Conservation (phyloP, 1,140 invertebrate species). For the Mactra quadrangularis region DNA sequence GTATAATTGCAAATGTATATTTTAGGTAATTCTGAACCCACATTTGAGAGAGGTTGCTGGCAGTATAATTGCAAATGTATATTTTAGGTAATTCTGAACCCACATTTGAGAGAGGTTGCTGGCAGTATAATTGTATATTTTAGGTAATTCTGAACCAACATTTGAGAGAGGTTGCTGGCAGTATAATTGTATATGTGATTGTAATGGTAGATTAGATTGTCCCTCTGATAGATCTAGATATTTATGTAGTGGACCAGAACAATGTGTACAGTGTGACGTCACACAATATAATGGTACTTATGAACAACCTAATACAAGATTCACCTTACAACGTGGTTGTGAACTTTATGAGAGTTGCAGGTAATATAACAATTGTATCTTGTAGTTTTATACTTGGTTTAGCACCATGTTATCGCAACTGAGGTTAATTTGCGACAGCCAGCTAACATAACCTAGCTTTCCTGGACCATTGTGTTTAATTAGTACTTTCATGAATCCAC, state of each 20-base stretch:
- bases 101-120: conserved; percentile 58
- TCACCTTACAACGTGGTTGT: conserved; percentile 65
- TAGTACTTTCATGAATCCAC: too few relatives aligned
- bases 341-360: conserved; percentile 62
- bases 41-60: conserved; percentile 58
- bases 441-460: too few relatives aligned
- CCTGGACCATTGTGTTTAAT: too few relatives aligned
- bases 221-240: conserved; percentile 52
- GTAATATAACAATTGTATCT: background rate
- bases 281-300: conserved; percentile 28
- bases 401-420: too few relatives aligned
- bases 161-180: conserved; percentile 61
- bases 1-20: conserved; percentile 66
- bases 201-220: conserved; percentile 67
- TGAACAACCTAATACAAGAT: conserved; percentile 42
- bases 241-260: conserved; percentile 54
- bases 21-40: conserved; percentile 31
- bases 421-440: too few relatives aligned
- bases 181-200: conserved; percentile 66
- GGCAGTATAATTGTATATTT: conserved; percentile 64
- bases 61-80: conserved; percentile 65
- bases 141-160: conserved; percentile 28
- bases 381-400: too few relatives aligned
- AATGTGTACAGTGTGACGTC: conserved; percentile 61
- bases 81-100: conserved; percentile 67